Conservation (phyloP, 2,113 vertebrate genomes). For the Dicentrarchus labrax region DNA sequence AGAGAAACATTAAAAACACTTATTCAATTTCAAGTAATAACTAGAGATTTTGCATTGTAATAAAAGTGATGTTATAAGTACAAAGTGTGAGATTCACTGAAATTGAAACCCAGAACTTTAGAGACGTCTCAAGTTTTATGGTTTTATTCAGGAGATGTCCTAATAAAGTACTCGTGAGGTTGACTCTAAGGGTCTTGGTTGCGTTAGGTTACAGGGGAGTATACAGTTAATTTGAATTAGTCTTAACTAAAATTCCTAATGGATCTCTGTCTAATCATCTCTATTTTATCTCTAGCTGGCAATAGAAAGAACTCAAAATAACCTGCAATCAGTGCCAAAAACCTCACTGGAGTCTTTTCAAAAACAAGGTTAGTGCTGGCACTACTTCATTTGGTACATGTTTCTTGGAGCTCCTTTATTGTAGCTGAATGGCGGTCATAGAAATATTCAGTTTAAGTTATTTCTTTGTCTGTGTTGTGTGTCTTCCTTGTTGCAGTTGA, state of each 20-base stretch:
- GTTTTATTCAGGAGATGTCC: neutral
- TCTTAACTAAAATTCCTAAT: neutral
- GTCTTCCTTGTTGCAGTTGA: slow-evolving; percentile 68
- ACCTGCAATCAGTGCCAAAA: slow-evolving; percentile 67
- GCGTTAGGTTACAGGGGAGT: neutral
- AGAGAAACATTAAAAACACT: neutral
- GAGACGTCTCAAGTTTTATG: neutral
- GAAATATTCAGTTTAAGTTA: neutral
- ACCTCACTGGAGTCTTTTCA: slow-evolving; percentile 77
- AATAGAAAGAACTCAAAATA: slow-evolving; percentile 76
- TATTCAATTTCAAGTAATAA: neutral
- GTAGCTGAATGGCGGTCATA: neutral
- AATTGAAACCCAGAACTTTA: neutral
- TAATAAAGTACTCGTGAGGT: neutral
- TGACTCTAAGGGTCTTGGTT: slow-evolving; percentile 1
- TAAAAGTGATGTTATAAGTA: neutral
- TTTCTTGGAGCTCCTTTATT: neutral
- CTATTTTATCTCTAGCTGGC: slow-evolving; percentile 69
- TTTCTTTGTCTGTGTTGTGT: neutral
- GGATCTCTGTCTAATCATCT: slow-evolving; percentile 1
- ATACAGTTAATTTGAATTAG: neutral
- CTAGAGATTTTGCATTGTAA: neutral
- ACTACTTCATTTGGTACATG: slow-evolving; percentile 3
- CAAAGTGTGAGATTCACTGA: neutral
- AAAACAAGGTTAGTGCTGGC: slow-evolving; percentile 75